Evolutionary conservation across 2,113 vertebrate species (phyloP).

Genomic region (Corydoras maculifer): DNA sequence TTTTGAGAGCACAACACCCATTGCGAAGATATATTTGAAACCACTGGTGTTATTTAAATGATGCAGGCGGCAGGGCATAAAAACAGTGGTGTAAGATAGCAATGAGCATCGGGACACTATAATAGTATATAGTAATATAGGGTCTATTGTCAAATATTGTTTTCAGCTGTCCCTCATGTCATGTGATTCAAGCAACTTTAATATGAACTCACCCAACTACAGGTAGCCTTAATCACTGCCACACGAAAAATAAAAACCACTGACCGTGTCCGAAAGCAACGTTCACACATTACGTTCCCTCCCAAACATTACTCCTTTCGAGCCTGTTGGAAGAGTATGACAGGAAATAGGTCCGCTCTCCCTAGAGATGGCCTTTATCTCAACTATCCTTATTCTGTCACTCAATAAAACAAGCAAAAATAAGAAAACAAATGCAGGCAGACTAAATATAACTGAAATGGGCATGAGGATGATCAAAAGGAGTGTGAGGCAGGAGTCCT

Average conservation of each 20-base stretch:
- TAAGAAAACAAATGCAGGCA: neutral
- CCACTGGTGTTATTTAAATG: too few species aligned
- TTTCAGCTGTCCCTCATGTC: too few species aligned
- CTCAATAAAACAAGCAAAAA: constrained; percentile 9
- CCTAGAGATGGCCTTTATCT: constrained; percentile 9
- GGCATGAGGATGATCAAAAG: neutral
- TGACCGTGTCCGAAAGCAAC: neutral
- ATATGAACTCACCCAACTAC: too few species aligned
- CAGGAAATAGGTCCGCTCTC: constrained; percentile 18
- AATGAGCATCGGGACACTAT: too few species aligned
- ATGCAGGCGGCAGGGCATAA: too few species aligned
- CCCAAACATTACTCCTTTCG: neutral
- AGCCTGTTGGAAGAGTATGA: constrained; percentile 6
- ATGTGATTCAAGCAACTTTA: too few species aligned
- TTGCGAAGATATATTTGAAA: too few species aligned
- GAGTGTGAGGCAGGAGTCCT: neutral
- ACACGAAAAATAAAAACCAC: neutral
- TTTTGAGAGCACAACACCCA: too few species aligned
- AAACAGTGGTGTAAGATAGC: too few species aligned
- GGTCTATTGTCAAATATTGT: too few species aligned
- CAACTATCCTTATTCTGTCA: constrained; percentile 15
- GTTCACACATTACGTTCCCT: neutral
- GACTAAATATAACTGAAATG: neutral
- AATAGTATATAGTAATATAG: too few species aligned
- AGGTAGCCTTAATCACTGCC: neutral